A percentile compares a stretch with the other conserved stretches of the same genome.
Evolutionary conservation across 2,888 invertebrate genomes (phyloP).

Genomic region (Ophion slaviceki): DNA sequence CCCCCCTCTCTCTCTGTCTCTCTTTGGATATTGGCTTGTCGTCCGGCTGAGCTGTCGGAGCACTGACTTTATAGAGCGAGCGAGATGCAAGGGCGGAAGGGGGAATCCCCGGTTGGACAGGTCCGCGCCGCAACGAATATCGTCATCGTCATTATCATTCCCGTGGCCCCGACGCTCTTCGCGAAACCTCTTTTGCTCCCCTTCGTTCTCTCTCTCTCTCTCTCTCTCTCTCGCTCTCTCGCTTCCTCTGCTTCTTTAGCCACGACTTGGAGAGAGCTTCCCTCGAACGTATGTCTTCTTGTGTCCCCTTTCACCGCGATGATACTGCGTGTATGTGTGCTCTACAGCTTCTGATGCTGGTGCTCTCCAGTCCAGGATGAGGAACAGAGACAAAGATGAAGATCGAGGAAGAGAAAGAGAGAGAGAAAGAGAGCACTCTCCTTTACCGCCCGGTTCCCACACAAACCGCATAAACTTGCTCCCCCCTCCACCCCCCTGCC

Average conservation of each 20-base stretch:
- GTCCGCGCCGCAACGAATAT: conserved; percentile 66
- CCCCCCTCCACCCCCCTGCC: conserved; percentile 34
- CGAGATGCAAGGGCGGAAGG: conserved; percentile 1
- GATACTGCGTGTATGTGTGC: conserved; percentile 27
- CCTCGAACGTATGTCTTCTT: conserved; percentile 50
- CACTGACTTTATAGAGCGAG: neutral
- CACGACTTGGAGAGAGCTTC: conserved; percentile 39
- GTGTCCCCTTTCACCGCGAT: conserved; percentile 48
- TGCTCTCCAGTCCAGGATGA: conserved; percentile 25
- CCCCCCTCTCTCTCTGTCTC: conserved; percentile 23
- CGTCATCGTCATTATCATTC: conserved; percentile 70
- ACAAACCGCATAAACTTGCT: conserved; percentile 60
- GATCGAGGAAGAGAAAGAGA: conserved; percentile 8
- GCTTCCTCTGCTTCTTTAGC: conserved; percentile 35
- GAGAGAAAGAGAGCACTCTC: conserved; percentile 41
- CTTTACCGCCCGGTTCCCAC: conserved; percentile 58
- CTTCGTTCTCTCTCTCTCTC: conserved; percentile 38
- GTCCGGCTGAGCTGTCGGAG: conserved; percentile 34
- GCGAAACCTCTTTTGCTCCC: conserved; percentile 59
- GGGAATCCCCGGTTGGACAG: conserved; percentile 60
- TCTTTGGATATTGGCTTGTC: conserved; percentile 22
- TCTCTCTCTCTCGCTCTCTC: conserved; percentile 16
- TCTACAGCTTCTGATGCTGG: conserved; percentile 52
- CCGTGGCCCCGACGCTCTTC: conserved; percentile 61
- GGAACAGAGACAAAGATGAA: neutral